Conservation (phyloP, 1,140 invertebrate genomes). For the Sycophila sp. region DNA sequence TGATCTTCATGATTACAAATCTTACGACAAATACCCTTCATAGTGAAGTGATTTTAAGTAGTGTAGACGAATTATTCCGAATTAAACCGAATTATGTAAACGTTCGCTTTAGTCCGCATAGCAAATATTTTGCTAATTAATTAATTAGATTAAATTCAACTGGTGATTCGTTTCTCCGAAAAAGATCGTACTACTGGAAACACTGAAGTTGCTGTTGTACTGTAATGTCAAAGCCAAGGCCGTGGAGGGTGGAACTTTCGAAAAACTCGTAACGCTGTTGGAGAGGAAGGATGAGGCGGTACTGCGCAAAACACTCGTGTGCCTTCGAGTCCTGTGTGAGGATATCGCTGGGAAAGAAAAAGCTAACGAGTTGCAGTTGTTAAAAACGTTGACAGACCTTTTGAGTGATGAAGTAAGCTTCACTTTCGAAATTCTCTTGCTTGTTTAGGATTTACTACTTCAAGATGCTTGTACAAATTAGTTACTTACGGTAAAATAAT, state of each 20-base stretch:
- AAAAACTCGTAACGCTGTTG: constrained; percentile 42
- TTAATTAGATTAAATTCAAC: not conserved
- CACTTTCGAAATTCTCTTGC: too few species aligned
- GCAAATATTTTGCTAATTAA: too few species aligned
- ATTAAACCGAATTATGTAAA: too few species aligned
- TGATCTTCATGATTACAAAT: too few species aligned
- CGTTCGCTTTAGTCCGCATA: too few species aligned
- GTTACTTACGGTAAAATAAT: too few species aligned
- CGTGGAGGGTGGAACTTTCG: constrained; percentile 41
- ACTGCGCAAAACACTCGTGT: constrained; percentile 38
- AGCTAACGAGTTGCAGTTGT: constrained; percentile 4
- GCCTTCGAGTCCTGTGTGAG: constrained; percentile 46
- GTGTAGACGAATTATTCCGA: too few species aligned
- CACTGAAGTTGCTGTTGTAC: constrained; percentile 41
- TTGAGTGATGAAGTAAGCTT: constrained; percentile 1
- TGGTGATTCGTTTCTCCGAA: not conserved
- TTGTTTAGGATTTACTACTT: too few species aligned
- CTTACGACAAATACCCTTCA: too few species aligned
- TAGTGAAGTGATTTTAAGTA: too few species aligned
- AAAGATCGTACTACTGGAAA: constrained; percentile 43
- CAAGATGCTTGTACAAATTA: too few species aligned
- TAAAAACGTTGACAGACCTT: not conserved
- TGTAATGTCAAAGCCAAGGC: constrained; percentile 36
- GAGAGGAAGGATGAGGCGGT: constrained; percentile 40
- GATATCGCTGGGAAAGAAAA: constrained; percentile 41